Conservation (phyloP, 2,797 vertebrate genomes). For the Dendrocincla fuliginosa region DNA sequence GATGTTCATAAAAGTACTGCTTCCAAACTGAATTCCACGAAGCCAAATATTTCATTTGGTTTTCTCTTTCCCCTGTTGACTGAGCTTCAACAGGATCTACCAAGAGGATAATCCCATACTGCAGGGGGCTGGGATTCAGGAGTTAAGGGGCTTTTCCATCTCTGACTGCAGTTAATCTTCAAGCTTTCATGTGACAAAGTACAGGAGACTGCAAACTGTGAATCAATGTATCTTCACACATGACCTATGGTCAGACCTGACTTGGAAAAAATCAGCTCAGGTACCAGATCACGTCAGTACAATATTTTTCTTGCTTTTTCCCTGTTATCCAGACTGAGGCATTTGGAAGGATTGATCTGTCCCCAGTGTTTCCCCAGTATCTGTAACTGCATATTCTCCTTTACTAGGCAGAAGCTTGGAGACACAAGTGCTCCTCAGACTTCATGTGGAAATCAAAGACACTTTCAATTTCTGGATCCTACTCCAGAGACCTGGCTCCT, state of each 20-base stretch:
- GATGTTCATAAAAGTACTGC: slow-evolving; percentile 47
- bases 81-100: not conserved
- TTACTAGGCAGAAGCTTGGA: not conserved
- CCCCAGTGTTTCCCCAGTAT: not conserved
- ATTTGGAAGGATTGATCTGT: not conserved
- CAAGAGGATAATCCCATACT: not conserved
- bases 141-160: not conserved
- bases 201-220: not conserved
- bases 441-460: not conserved
- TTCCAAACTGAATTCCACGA: slow-evolving; percentile 14
- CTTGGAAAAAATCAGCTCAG: not conserved
- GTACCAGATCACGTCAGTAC: not conserved
- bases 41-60: slow-evolving; percentile 51
- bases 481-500: not conserved
- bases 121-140: not conserved
- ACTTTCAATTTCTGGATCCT: not conserved
- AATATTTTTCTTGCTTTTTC: not conserved
- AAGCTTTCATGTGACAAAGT: not conserved
- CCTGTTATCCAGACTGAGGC: not conserved
- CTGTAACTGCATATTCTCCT: not conserved
- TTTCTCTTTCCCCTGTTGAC: slow-evolving; percentile 30
- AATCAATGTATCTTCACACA: not conserved
- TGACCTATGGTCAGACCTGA: not conserved
- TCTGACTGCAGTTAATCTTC: slow-evolving; percentile 6
- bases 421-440: not conserved